Base-by-base conservation (phyloP, 2,888 invertebrate genomes). In the Dexiosoma caninum region DNA sequence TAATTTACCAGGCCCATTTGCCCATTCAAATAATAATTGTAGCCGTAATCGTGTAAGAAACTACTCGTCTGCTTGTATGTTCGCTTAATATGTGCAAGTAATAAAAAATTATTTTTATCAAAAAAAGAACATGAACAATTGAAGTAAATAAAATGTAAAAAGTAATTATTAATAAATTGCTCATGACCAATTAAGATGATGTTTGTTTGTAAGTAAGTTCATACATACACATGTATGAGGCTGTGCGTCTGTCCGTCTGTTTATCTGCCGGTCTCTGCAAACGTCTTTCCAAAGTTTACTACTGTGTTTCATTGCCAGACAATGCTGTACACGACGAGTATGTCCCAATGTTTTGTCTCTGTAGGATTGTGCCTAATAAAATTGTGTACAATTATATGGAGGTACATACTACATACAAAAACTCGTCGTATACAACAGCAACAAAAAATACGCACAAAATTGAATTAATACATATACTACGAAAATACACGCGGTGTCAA, bases 141-240 rank as follows among this genome's bases (percentile, higher is more conserved):
- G 32, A 76, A 81, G 69, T 77, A 77, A 81, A 81, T 72, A 74
- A 81, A 78, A 81, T 81, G 69, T 77, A 77, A 81, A 81, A 81
- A 81, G 72, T 81, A 81, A 81, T 81, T 81, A 81, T 77, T 81
- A 77, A 70, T 81, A 81, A 77, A 81, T 77, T 81, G 81, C 77
- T 81, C 81, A 81, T 81, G 81, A 81, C 81, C 81, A 81, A 81
- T 81, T 77, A 81, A 81, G 81, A 81, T 81, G 81, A 81, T 81
- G 77, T 81, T 81, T 80, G 53, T 81, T 69, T 10, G 46, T 55
- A 27, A 12, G 27, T 2, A 23, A 12, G 19, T 44, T n/a, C n/a
- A n/a, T n/a, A n/a, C n/a, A n/a, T n/a, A n/a, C n/a, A n/a, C n/a
- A n/a, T n/a, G n/a, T 10, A n/a, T 55, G 16, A 27, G 55, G 27